Conservation (phyloP, 2,797 vertebrate species). For the Enteromius anoplus region DNA sequence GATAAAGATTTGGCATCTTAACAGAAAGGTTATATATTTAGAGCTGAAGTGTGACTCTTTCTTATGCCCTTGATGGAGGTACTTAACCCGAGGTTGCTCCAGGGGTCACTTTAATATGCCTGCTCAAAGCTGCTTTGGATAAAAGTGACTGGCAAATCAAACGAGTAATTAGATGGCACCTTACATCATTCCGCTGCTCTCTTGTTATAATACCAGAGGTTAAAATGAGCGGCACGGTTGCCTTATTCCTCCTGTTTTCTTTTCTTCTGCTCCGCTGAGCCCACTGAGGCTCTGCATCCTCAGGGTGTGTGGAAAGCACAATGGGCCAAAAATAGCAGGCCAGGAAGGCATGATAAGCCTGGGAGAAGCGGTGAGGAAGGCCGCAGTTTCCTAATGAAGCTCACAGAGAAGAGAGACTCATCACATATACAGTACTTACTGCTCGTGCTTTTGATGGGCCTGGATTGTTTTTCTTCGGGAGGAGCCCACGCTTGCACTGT, state of each 20-base stretch:
- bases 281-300: slow-evolving; percentile 33
- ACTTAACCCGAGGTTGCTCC: neutral
- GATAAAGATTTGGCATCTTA: neutral
- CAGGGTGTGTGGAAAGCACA: slow-evolving; percentile 45
- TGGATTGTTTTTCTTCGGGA: slow-evolving; percentile 15
- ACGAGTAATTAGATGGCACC: neutral
- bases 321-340: slow-evolving; percentile 55
- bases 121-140: neutral
- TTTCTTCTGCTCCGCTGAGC: slow-evolving; percentile 37
- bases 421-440: neutral
- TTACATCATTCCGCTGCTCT: neutral
- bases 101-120: neutral
- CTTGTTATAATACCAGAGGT: slow-evolving; percentile 6
- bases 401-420: neutral
- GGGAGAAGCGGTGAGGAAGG: slow-evolving; percentile 37
- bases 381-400: slow-evolving; percentile 22
- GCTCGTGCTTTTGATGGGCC: neutral
- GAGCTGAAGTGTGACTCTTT: neutral
- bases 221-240: slow-evolving; percentile 18
- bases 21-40: neutral
- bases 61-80: neutral
- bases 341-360: slow-evolving; percentile 46
- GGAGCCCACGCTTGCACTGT: slow-evolving; percentile 11
- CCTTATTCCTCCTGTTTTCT: neutral
- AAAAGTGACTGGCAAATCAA: slow-evolving; percentile 10